Conservation (phyloP, 2,888 invertebrate species). For the Rotaria magnacalcarata region DNA sequence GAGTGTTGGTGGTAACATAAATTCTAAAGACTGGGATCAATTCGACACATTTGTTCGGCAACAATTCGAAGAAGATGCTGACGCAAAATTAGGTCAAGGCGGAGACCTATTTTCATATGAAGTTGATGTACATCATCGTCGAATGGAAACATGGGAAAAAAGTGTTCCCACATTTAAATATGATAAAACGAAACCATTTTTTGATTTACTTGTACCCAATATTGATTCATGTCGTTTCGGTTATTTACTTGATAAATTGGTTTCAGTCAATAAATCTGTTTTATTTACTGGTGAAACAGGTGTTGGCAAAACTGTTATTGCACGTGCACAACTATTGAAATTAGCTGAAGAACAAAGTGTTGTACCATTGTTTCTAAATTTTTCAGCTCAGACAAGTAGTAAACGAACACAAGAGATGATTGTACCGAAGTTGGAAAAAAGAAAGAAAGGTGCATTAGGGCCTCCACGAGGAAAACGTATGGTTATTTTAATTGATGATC, state of each 20-base stretch:
- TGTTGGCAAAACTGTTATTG: slow-evolving; percentile 79
- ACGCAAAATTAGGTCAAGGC: slow-evolving; percentile 65
- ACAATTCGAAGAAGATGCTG: slow-evolving; percentile 69
- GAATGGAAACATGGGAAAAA: slow-evolving; percentile 73
- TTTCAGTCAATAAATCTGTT: slow-evolving; percentile 71
- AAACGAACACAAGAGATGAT: slow-evolving; percentile 75
- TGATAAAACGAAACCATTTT: slow-evolving; percentile 70
- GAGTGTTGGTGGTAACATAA: slow-evolving; percentile 79
- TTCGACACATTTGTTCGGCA: slow-evolving; percentile 70
- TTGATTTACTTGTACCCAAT: slow-evolving; percentile 83
- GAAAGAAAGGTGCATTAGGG: slow-evolving; percentile 71
- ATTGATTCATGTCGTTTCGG: slow-evolving; percentile 83
- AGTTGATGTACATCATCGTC: slow-evolving; percentile 69
- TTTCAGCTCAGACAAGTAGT: slow-evolving; percentile 85
- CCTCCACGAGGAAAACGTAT: slow-evolving; percentile 77
- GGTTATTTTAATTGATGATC: slow-evolving; percentile 80
- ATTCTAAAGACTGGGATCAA: slow-evolving; percentile 67
- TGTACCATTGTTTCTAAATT: slow-evolving; percentile 75
- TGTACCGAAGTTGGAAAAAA: slow-evolving; percentile 76
- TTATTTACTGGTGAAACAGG: slow-evolving; percentile 85
- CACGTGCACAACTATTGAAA: slow-evolving; percentile 69
- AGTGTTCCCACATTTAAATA: slow-evolving; percentile 73
- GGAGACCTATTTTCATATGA: slow-evolving; percentile 73
- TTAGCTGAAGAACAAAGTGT: slow-evolving; percentile 66
- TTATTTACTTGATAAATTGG: slow-evolving; percentile 72